Evolutionary conservation across 64 coral and sea anemone genomes (phyloP), one percentile per base, ranked within the genome.

Genomic region (Exaiptasia diaphana): DNA sequence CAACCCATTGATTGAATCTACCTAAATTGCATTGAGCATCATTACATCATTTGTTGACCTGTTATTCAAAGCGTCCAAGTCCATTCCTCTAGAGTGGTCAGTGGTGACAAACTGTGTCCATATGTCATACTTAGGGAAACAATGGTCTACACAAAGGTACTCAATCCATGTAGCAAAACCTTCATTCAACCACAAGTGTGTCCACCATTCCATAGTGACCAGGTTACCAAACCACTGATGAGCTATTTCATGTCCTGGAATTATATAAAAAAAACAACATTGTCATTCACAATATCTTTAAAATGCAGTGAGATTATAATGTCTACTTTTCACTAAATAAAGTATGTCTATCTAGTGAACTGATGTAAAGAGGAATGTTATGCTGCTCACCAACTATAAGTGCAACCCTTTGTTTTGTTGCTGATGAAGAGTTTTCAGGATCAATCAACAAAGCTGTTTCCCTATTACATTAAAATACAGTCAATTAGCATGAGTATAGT

Each of bases 61-160:
- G 85, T 83, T 99, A 17, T 84, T 85, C 7, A 99, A 64, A 26
- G 95, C 95, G 82, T 99, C 95, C 18, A 99, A 75, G 8, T 86
- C 80, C 18, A 99, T 39, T 45, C 89, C 95, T 39, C 95, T 60
- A 21, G 90, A 77, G 46, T 85, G 86, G 52, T 99, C 95, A 69
- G 79, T 80, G 0, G 95, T 99, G 6, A 99, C 95, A 93, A 99
- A 99, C 90, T 99, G 95, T 57, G 93, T 97, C 93, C 93, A 97
- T n/a, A 97, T 91, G 33, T 97, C 93, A 38, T 91, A 97, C 41
- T 97, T 74, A 29, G 93, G 93, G 31, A 91, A 91, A 83, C 88
- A 92, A 44, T 88, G 79, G 48, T 91, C 88, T 12, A 97, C 93
- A 60, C 93, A 91, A 2, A 97, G 83, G 33, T 97, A 97, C 21